These are phyloP conservation scores for Eutolmus rufibarbis DNA, from an alignment of 2,888 invertebrate species.

Conservation along the genomic window DNA sequence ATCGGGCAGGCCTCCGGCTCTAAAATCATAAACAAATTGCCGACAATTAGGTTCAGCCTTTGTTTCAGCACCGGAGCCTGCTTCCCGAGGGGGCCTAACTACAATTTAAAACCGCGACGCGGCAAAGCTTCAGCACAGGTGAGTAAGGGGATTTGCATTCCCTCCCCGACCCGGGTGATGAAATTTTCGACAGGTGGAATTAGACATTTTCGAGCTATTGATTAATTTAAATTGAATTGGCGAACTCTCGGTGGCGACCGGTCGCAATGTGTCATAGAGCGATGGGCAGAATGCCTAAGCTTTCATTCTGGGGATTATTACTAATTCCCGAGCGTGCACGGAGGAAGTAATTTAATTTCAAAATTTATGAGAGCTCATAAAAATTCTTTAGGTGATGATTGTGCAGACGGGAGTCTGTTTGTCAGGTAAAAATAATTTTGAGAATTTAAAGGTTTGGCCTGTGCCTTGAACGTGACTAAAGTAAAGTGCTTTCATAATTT, in stretches of 20 bases:
- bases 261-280: neutral
- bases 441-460: neutral
- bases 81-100: neutral
- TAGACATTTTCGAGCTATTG: neutral
- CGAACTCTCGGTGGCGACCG: neutral
- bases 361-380: neutral
- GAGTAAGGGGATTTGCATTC: neutral
- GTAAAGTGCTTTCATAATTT: neutral
- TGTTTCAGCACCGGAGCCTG: neutral
- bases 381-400: neutral
- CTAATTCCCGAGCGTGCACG: neutral
- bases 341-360: neutral
- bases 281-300: neutral
- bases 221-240: neutral
- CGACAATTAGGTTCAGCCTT: slow-evolving; percentile 23
- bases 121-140: neutral
- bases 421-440: neutral
- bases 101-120: neutral
- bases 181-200: slow-evolving; percentile 29
- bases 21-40: slow-evolving; percentile 37
- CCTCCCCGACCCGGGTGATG: neutral
- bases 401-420: neutral
- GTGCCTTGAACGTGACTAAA: neutral
- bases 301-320: neutral
- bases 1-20: slow-evolving; percentile 1